A percentile compares a stretch with the other conserved stretches of the same genome.
phyloP scores from a whole-genome alignment of 2,888 invertebrate species.

The Xanthia icteritia region DNA sequence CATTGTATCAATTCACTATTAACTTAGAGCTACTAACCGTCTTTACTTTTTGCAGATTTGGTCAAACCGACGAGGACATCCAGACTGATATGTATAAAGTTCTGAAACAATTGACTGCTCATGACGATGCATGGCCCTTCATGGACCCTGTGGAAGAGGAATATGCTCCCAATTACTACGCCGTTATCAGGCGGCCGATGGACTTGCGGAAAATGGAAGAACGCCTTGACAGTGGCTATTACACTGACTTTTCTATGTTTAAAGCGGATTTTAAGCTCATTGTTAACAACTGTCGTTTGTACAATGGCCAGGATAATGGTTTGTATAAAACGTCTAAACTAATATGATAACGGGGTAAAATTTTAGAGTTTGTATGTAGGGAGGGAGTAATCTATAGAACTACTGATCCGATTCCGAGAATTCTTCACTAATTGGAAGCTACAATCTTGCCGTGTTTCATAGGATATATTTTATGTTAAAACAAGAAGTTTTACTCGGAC shows the following conservation, averaged over 20 bases:
- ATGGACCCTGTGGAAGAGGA: constrained; percentile 98
- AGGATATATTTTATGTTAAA: background rate
- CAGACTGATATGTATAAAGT: constrained; percentile 98
- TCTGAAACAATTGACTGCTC: constrained; percentile 95
- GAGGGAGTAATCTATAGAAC: background rate
- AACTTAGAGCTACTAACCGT: constrained; percentile 2
- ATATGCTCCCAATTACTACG: constrained; percentile 96
- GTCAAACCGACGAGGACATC: constrained; percentile 95
- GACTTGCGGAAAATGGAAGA: constrained; percentile 97
- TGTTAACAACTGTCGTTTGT: constrained; percentile 97
- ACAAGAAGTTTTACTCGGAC: background rate
- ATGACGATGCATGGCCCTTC: constrained; percentile 98
- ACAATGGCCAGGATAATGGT: constrained; percentile 98
- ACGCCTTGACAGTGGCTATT: constrained; percentile 95
- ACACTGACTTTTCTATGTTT: constrained; percentile 94
- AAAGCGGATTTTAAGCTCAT: constrained; percentile 97
- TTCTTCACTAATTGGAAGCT: background rate
- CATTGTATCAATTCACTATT: background rate
- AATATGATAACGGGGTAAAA: background rate
- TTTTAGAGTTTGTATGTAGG: background rate
- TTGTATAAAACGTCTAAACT: constrained; percentile 47
- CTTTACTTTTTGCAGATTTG: constrained; percentile 90
- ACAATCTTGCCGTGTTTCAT: background rate
- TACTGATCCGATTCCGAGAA: background rate
- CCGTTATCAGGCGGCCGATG: constrained; percentile 95